These are phyloP conservation scores for Drosophila pachea DNA, from an alignment of 1,140 invertebrate species.

Conservation along the genomic window DNA sequence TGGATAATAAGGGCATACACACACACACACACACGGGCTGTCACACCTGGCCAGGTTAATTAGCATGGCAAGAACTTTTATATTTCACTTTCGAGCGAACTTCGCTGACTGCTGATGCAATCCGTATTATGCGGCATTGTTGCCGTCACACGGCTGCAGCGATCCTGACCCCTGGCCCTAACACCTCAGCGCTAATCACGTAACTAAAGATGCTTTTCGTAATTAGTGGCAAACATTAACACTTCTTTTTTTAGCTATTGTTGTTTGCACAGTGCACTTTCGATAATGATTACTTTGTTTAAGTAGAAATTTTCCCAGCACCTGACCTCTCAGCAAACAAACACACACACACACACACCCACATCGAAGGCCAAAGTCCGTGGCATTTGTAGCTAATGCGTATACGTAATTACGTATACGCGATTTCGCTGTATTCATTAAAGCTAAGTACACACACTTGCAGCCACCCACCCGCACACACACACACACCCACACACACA, in stretches of 20 bases:
- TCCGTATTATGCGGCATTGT: background rate
- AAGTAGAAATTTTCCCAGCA: background rate
- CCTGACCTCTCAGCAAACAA: no score
- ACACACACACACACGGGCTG: constrained; percentile 50
- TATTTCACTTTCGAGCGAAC: constrained; percentile 6
- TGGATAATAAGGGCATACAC: constrained; percentile 54
- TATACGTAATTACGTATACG: background rate
- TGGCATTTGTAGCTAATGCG: background rate
- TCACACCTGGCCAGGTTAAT: constrained; percentile 23
- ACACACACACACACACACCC: no score
- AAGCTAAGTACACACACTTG: constrained; percentile 15
- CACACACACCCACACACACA: background rate
- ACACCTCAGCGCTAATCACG: constrained; percentile 16
- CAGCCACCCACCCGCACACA: constrained; percentile 6
- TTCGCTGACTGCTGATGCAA: background rate
- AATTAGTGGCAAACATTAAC: constrained; percentile 16
- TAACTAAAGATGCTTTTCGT: constrained; percentile 9
- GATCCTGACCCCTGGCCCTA: constrained; percentile 14
- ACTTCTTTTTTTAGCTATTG: background rate
- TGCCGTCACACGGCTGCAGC: constrained; percentile 1
- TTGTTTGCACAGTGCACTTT: constrained; percentile 3
- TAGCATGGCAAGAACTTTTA: constrained; percentile 30
- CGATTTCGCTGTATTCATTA: constrained; percentile 32
- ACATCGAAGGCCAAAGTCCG: no score
- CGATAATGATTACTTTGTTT: background rate